Evolutionary conservation across 2,113 vertebrate species (phyloP).

Genomic region (Microtus richardsoni): DNA sequence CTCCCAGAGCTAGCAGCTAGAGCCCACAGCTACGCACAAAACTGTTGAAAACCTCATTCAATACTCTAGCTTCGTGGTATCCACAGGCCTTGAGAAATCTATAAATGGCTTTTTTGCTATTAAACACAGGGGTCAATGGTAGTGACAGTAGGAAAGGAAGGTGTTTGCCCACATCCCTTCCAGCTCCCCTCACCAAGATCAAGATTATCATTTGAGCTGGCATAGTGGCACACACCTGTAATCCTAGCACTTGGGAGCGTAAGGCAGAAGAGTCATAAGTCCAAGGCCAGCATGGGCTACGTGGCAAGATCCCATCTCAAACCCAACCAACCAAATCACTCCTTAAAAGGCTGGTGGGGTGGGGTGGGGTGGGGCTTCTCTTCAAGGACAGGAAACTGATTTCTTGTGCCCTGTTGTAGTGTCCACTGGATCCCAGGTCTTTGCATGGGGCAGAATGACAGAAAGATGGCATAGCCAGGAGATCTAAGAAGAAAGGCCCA

Average conservation of each 20-base stretch:
- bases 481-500: not conserved
- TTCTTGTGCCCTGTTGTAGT: fast-evolving
- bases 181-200: not conserved
- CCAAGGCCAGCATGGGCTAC: not conserved
- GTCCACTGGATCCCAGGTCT: not conserved
- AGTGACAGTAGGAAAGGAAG: not conserved
- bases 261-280: not conserved
- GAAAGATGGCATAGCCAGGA: not conserved
- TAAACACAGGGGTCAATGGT: no score
- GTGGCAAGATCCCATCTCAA: not conserved
- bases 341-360: not conserved
- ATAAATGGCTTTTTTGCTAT: not conserved
- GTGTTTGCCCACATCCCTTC: not conserved
- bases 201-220: not conserved
- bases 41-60: not conserved
- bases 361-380: not conserved
- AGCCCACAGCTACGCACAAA: not conserved
- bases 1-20: not conserved
- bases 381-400: not conserved
- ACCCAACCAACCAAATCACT: not conserved
- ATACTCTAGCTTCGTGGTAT: not conserved
- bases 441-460: not conserved
- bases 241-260: not conserved
- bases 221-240: not conserved
- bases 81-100: not conserved